Evolutionary conservation across 2,888 invertebrate species (phyloP), one percentile per base, ranked within the genome.

Genomic region (Lasioglossum lativentre): DNA sequence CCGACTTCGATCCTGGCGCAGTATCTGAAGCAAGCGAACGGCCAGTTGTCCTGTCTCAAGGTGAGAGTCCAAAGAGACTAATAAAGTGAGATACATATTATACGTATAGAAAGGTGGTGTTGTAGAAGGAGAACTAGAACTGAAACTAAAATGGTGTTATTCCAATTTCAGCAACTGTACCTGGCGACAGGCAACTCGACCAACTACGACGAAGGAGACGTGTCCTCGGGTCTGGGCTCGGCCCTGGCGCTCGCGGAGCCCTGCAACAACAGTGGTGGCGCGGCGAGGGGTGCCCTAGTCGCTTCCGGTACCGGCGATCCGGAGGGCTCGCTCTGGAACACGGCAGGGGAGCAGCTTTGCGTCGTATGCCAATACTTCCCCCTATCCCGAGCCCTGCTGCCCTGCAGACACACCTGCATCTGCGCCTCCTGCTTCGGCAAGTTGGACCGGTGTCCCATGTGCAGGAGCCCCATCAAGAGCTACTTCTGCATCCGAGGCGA

Each of bases 391-490:
- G 98, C 98, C 59, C 95, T 98, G 80, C 96, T 98, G 92, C 98
- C 98, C 0, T 98, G 98, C 95, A 96, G 96, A 30, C 98, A 98
- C 95, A 98, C 98, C 6, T 98, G 98, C 92, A 97, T 98, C 59
- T 98, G 98, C 95, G 97, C 97, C 40, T 96, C 97, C 72, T 98
- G 98, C 94, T 97, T 98, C 93, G 96, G 97, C 72, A 97, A 97
- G 94, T 95, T 98, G 89, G 97, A 98, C 94, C 97, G 97, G 90
- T 98, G 98, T 94, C 98, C 98, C 34, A 98, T 98, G 96, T 98
- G 98, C 95, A 96, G 98, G 84, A 97, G 97, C 90, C 97, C 97
- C 70, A 98, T 98, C 92, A 97, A 97, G 89, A 97, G 97, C 92
- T 98, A 98, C 96, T 98, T 98, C 96, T 97, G 98, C 95, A 98